phyloP scores from a whole-genome alignment of 1,140 invertebrate species.

The Temnothorax nylanderi region DNA sequence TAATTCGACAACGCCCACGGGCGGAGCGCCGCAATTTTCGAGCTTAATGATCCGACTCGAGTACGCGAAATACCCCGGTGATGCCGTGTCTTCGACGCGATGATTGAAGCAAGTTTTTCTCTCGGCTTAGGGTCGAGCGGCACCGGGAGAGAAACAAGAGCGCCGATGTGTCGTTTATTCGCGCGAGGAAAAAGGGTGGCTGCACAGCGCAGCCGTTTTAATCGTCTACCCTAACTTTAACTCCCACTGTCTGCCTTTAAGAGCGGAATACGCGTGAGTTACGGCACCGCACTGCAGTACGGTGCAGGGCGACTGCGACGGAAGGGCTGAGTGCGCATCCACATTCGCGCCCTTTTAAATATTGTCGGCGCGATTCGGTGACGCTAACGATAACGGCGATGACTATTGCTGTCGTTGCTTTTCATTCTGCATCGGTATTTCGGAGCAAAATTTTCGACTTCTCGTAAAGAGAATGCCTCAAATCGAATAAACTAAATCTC shows the following conservation, averaged over 20 bases:
- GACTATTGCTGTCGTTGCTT: background rate
- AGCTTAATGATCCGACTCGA: conserved; percentile 46
- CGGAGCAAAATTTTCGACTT: background rate
- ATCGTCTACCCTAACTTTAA: conserved; percentile 23
- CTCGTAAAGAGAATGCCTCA: background rate
- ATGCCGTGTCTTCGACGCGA: background rate
- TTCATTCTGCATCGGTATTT: background rate
- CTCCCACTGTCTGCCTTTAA: conserved; percentile 15
- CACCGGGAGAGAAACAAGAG: no score
- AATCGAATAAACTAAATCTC: background rate
- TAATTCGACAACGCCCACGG: conserved; percentile 51
- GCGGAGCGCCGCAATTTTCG: conserved; percentile 3
- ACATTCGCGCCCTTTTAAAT: conserved; percentile 12
- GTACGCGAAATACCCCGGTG: background rate
- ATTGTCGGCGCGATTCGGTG: background rate
- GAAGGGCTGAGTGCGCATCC: conserved; percentile 6
- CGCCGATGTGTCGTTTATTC: background rate
- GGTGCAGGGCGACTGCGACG: background rate
- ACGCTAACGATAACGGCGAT: background rate
- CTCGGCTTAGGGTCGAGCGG: background rate
- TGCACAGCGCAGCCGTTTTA: conserved; percentile 28
- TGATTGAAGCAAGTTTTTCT: conserved; percentile 2
- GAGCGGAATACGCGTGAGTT: conserved; percentile 24
- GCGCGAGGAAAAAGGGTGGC: background rate
- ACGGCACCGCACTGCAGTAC: conserved; percentile 24